Evolutionary conservation across 1,140 invertebrate species (phyloP).

Genomic region (Apis cerana): DNA sequence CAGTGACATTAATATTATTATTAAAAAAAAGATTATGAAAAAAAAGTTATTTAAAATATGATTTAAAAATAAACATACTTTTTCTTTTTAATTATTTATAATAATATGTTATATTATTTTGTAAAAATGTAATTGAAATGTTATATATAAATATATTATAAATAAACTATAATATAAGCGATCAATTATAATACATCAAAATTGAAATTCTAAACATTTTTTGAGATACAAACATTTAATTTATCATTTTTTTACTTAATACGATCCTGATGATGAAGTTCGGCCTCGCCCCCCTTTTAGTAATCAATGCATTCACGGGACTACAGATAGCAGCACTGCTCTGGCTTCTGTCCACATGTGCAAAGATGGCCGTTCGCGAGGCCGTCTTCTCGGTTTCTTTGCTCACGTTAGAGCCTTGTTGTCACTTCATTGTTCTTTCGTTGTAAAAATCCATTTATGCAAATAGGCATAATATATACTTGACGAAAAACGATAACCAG

Average conservation of each 20-base stretch:
- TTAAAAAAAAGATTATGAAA: not conserved
- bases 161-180: too few species aligned
- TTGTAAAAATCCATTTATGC: slow-evolving; percentile 27
- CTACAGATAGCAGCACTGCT: slow-evolving; percentile 68
- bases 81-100: not conserved
- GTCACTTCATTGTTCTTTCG: slow-evolving; percentile 19
- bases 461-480: not conserved
- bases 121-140: not conserved
- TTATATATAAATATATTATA: too few species aligned
- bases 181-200: not conserved
- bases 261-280: slow-evolving; percentile 44
- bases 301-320: slow-evolving; percentile 59
- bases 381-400: slow-evolving; percentile 53
- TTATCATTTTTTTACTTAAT: slow-evolving; percentile 30
- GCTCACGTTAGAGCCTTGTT: slow-evolving; percentile 37
- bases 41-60: not conserved
- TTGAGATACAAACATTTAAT: not conserved
- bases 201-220: not conserved
- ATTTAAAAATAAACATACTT: not conserved
- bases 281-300: slow-evolving; percentile 64
- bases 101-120: not conserved
- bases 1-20: too few species aligned
- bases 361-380: slow-evolving; percentile 73
- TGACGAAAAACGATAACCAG: slow-evolving; percentile 17
- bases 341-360: slow-evolving; percentile 72